A percentile compares a stretch with the other conserved stretches of the same genome.
These are phyloP conservation scores for Orius insidiosus DNA, from an alignment of 1,140 invertebrate species.

Conservation along the genomic window DNA sequence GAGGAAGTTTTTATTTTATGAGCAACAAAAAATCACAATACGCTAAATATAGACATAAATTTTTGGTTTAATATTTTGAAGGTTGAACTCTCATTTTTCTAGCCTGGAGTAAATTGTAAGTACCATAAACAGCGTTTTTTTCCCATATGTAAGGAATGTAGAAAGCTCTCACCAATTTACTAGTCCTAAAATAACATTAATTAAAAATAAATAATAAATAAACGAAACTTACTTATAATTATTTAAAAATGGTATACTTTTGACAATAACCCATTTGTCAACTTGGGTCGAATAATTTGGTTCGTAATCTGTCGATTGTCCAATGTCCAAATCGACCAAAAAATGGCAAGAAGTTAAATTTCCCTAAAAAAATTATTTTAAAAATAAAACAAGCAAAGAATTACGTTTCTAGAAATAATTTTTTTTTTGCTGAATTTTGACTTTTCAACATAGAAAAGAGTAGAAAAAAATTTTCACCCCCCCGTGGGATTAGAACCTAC, in stretches of 20 bases:
- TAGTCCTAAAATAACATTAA: slow-evolving; percentile 36
- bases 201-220: too few species aligned
- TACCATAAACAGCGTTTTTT: slow-evolving; percentile 49
- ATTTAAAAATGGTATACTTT: slow-evolving; percentile 61
- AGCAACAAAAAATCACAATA: background rate
- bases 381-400: background rate
- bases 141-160: slow-evolving; percentile 71
- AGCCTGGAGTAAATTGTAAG: slow-evolving; percentile 65
- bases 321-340: slow-evolving; percentile 72
- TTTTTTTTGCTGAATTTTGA: too few species aligned
- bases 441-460: too few species aligned
- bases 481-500: too few species aligned
- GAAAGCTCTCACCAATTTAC: slow-evolving; percentile 65
- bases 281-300: slow-evolving; percentile 60
- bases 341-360: slow-evolving; percentile 60
- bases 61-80: slow-evolving; percentile 12
- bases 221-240: slow-evolving; percentile 33
- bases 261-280: slow-evolving; percentile 56
- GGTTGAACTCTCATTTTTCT: slow-evolving; percentile 22
- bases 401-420: background rate
- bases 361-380: slow-evolving; percentile 39
- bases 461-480: too few species aligned
- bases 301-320: slow-evolving; percentile 46
- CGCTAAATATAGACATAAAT: background rate
- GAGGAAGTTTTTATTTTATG: background rate